Percentiles rank a stretch among this genome's conserved stretches.
Evolutionary conservation across 1,140 invertebrate genomes (phyloP).

Genomic region (Macrobrachium nipponense): DNA sequence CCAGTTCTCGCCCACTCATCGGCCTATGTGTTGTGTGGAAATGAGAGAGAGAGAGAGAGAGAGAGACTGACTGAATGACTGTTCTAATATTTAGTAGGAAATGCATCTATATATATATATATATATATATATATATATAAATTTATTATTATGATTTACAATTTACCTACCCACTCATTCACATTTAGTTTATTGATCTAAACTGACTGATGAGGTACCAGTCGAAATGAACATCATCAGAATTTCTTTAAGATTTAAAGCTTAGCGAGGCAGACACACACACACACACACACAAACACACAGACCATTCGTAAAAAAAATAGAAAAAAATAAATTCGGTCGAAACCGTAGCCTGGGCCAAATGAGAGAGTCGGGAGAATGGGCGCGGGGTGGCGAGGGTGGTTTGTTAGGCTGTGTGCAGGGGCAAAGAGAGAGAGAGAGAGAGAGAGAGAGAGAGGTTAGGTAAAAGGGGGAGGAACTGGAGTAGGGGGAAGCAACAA

Average conservation of each 20-base stretch:
- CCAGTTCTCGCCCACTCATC: conserved; percentile 44
- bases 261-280: neutral
- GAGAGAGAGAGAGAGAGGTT: neutral
- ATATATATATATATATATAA: too few relatives aligned
- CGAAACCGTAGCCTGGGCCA: conserved; percentile 16
- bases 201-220: too few relatives aligned
- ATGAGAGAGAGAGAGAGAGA: too few relatives aligned
- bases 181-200: too few relatives aligned
- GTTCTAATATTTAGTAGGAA: too few relatives aligned
- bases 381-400: conserved; percentile 11
- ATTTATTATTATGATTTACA: too few relatives aligned
- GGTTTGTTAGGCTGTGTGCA: neutral
- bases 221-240: too few relatives aligned
- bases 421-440: neutral
- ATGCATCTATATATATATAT: too few relatives aligned
- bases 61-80: too few relatives aligned
- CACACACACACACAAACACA: neutral
- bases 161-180: too few relatives aligned
- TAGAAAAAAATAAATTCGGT: neutral
- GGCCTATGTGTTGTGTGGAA: conserved; percentile 29
- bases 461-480: neutral
- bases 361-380: neutral
- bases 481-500: conserved; percentile 24
- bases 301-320: neutral
- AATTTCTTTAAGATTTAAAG: too few relatives aligned